Percentiles rank a stretch among this genome's conserved stretches.
These are phyloP conservation scores for Hofmannophila pseudospretella DNA, from an alignment of 2,888 invertebrate genomes.

Conservation along the genomic window DNA sequence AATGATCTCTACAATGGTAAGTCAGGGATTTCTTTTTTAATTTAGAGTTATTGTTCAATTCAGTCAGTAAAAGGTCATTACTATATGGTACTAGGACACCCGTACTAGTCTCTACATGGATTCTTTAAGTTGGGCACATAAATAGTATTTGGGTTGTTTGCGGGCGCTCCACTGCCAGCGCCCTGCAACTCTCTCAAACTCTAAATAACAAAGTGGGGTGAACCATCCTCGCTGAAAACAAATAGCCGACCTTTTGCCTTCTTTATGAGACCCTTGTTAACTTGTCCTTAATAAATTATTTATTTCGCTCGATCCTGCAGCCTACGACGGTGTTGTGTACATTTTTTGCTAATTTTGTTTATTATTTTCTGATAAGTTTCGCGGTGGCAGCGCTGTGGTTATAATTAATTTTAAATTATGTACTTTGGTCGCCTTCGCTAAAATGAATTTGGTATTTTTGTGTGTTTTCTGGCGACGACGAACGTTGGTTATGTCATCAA, in stretches of 20 bases:
- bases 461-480: neutral
- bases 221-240: conserved; percentile 68
- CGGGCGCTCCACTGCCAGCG: conserved; percentile 13
- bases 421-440: conserved; percentile 6
- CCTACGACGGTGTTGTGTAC: conserved; percentile 41
- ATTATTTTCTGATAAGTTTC: conserved; percentile 51
- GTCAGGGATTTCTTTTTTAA: no score
- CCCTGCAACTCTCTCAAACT: conserved; percentile 51
- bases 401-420: conserved; percentile 12
- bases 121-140: conserved; percentile 7
- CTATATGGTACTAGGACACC: no score
- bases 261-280: conserved; percentile 78
- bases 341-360: conserved; percentile 59
- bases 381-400: conserved; percentile 11
- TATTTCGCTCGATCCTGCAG: conserved; percentile 46
- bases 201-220: conserved; percentile 70
- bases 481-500: no score
- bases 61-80: no score
- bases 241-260: conserved; percentile 76
- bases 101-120: conserved; percentile 2
- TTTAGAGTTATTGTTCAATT: no score
- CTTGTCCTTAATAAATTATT: conserved; percentile 77
- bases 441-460: neutral
- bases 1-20: no score
- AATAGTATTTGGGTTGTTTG: conserved; percentile 43